phyloP scores from a whole-genome alignment of 2,888 invertebrate genomes.

The Automeris io region DNA sequence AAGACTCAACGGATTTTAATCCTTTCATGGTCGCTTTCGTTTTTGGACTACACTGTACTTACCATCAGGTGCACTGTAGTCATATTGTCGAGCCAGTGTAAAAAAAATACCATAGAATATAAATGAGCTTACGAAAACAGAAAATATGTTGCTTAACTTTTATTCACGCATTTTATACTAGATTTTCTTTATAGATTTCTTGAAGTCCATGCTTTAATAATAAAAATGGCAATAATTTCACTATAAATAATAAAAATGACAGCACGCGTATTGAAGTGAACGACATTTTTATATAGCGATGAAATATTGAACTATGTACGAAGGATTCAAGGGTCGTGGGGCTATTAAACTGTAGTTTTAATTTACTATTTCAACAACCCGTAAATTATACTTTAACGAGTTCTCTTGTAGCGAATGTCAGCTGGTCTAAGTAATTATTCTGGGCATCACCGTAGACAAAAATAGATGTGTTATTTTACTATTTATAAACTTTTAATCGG shows the following conservation, averaged over 20 bases:
- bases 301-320: slow-evolving; percentile 40
- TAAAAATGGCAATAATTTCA: slow-evolving; percentile 56
- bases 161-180: no score
- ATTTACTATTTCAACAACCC: slow-evolving; percentile 17
- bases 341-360: slow-evolving; percentile 8
- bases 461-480: no score
- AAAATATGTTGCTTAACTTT: no score
- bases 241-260: slow-evolving; percentile 40
- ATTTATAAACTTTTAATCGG: no score
- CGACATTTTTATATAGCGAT: slow-evolving; percentile 54
- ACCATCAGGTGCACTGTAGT: no score
- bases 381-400: slow-evolving; percentile 11
- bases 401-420: background rate
- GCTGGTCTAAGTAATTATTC: background rate
- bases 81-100: no score
- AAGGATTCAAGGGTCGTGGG: slow-evolving; percentile 18
- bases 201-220: slow-evolving; percentile 36
- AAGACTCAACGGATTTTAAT: no score
- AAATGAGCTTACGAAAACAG: no score
- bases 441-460: background rate
- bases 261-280: slow-evolving; percentile 46
- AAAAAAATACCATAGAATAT: no score
- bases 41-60: no score
- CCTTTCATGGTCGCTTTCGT: no score
- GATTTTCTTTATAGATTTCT: slow-evolving; percentile 19